Evolutionary conservation across 1,140 invertebrate genomes (phyloP).

Genomic region (Glossosoma conforme): DNA sequence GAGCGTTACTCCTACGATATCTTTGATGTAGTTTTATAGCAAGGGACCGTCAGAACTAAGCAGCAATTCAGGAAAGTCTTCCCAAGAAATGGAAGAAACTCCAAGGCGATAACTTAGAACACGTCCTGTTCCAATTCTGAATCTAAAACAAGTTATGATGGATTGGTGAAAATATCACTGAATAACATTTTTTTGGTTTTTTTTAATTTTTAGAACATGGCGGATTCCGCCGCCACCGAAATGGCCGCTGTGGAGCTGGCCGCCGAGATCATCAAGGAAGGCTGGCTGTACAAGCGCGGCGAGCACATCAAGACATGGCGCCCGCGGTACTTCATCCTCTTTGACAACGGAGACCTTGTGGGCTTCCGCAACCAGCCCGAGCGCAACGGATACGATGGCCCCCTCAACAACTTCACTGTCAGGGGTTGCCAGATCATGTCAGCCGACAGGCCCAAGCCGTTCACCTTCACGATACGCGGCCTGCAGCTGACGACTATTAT

Average conservation of each 20-base stretch:
- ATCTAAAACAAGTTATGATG: too few relatives aligned
- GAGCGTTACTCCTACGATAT: too few relatives aligned
- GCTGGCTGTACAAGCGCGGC: conserved; percentile 78
- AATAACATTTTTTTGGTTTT: too few relatives aligned
- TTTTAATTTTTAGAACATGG: conserved; percentile 25
- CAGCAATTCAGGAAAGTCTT: too few relatives aligned
- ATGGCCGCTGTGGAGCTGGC: conserved; percentile 41
- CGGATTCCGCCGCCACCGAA: conserved; percentile 31
- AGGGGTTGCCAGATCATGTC: conserved; percentile 95
- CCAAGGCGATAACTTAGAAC: too few relatives aligned
- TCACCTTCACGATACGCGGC: conserved; percentile 94
- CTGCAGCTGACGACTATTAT: conserved; percentile 98
- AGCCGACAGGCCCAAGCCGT: conserved; percentile 90
- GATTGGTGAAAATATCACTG: too few relatives aligned
- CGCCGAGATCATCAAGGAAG: conserved; percentile 67
- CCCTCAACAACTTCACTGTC: conserved; percentile 98
- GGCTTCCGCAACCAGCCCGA: conserved; percentile 92
- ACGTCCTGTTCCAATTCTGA: too few relatives aligned
- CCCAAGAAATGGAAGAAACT: too few relatives aligned
- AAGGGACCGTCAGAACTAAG: too few relatives aligned
- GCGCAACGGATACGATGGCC: conserved; percentile 72
- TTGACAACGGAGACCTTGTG: conserved; percentile 88
- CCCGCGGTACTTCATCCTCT: conserved; percentile 89
- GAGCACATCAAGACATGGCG: conserved; percentile 98
- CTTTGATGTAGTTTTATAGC: too few relatives aligned